These are phyloP conservation scores for Carterocephalus palaemon DNA, from an alignment of 2,888 invertebrate species.

Conservation along the genomic window DNA sequence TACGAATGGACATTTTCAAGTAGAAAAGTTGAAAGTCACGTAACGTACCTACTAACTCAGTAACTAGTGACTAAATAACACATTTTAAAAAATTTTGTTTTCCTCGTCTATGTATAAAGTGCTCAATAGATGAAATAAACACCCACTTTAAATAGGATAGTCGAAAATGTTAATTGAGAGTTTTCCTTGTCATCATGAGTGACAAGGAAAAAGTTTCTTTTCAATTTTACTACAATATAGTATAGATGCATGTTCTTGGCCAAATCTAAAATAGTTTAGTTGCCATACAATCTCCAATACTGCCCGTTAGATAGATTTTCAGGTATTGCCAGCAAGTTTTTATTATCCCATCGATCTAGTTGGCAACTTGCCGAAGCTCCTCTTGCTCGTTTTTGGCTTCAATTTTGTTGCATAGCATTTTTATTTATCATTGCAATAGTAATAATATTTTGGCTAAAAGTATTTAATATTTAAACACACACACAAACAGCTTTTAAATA, in stretches of 20 bases:
- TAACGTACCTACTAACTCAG: conserved; percentile 33
- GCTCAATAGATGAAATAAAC: too few relatives aligned
- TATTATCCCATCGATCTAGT: conserved; percentile 14
- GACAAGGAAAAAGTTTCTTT: neutral
- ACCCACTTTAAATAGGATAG: too few relatives aligned
- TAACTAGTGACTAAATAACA: conserved; percentile 33
- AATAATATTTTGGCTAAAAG: too few relatives aligned
- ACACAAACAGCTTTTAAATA: too few relatives aligned
- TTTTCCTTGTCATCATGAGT: too few relatives aligned
- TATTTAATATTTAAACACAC: too few relatives aligned
- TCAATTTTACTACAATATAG: neutral
- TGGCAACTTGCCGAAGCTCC: conserved; percentile 19
- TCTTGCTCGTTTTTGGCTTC: conserved; percentile 16
- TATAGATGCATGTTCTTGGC: conserved; percentile 5
- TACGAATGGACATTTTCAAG: conserved; percentile 40
- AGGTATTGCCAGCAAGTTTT: conserved; percentile 21
- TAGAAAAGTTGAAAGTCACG: conserved; percentile 37
- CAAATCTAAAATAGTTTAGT: conserved; percentile 9
- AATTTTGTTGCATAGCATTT: conserved; percentile 9
- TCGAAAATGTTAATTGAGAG: too few relatives aligned
- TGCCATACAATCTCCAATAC: conserved; percentile 6
- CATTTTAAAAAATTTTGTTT: conserved; percentile 26
- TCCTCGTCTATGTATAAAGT: conserved; percentile 4
- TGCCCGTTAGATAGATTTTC: conserved; percentile 9
- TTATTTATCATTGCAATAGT: too few relatives aligned